Conservation (phyloP, 2,888 invertebrate genomes). For the Leptinotarsa peninsularis region DNA sequence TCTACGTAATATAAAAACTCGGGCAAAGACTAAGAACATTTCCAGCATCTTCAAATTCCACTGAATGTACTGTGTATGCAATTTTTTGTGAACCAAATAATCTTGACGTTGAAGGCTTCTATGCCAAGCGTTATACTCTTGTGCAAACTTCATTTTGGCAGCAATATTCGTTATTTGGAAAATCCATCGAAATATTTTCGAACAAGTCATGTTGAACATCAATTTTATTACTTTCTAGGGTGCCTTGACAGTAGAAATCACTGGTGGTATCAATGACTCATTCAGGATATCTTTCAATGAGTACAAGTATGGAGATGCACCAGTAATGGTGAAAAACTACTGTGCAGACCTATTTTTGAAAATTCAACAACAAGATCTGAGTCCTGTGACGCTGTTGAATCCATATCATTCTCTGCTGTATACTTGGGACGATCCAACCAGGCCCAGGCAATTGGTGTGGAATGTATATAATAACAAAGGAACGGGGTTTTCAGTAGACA, state of each 20-base stretch:
- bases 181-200: too few relatives aligned
- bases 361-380: constrained; percentile 75
- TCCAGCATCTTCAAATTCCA: neutral
- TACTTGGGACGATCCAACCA: constrained; percentile 88
- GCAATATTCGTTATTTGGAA: too few relatives aligned
- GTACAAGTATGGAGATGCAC: constrained; percentile 82
- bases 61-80: neutral
- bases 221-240: constrained; percentile 67
- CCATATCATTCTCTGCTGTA: constrained; percentile 82
- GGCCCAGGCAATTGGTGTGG: constrained; percentile 80
- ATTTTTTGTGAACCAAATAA: neutral
- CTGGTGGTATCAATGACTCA: constrained; percentile 79
- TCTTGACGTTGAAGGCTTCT: too few relatives aligned
- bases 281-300: constrained; percentile 81
- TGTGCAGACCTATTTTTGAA: constrained; percentile 85
- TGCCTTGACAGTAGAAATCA: constrained; percentile 78
- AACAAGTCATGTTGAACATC: neutral
- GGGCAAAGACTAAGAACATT: neutral
- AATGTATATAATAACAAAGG: constrained; percentile 85
- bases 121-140: too few relatives aligned
- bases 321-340: constrained; percentile 85
- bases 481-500: constrained; percentile 78
- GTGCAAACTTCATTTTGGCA: too few relatives aligned
- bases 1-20: neutral
- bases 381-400: constrained; percentile 79